Base-by-base conservation (phyloP, 2,113 vertebrate species). In the Peromyscus leucopus region DNA sequence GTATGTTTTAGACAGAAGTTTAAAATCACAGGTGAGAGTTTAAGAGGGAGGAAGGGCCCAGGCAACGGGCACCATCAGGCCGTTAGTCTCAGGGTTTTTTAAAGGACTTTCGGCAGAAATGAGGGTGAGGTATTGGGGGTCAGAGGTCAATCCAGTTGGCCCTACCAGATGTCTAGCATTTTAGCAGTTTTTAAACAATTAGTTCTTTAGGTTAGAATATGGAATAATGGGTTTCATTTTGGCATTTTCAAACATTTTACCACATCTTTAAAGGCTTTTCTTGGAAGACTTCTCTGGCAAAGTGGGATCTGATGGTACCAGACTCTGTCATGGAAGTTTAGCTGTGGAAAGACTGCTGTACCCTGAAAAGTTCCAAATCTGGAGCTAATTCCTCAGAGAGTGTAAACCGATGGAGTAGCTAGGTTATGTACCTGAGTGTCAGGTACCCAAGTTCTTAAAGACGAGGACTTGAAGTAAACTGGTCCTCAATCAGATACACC, bases 401-500 rank as follows among this genome's bases (percentile, higher is more conserved):
- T 89, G 63, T 28, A 84, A 31, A 55, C 28, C 71, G 51, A 7
- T 31, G 42, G 36, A n/a, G n/a, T 48, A 48, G 72, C 42, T 57
- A 72, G 3, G 1, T 69, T 51, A 65, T 1, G 7, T 24, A 13
- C 79, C 80, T 85, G 21, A 39, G 48, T 86, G 51, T 39, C 33
- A 75, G 21, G 46, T 78, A 61, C 13, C 7, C 57, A 83, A n/a
- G 84, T 75, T 90, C 31, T 95, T 82, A 93, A 94, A 84, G 46
- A 91, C 39, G 82, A 93, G 19, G 46, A 65, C 55, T 91, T 85
- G 69, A 96, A 76, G 61, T 39, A 91, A 61, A 84, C 5, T 63
- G 51, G 16, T 72, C 36, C 55, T 94, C 88, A 91, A 28, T 91
- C 24, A 85, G 48, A 22, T 63, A 84, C 2, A 42, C 15, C 42